These are phyloP conservation scores for Bombus affinis DNA, from an alignment of 1,140 invertebrate species.

Conservation along the genomic window DNA sequence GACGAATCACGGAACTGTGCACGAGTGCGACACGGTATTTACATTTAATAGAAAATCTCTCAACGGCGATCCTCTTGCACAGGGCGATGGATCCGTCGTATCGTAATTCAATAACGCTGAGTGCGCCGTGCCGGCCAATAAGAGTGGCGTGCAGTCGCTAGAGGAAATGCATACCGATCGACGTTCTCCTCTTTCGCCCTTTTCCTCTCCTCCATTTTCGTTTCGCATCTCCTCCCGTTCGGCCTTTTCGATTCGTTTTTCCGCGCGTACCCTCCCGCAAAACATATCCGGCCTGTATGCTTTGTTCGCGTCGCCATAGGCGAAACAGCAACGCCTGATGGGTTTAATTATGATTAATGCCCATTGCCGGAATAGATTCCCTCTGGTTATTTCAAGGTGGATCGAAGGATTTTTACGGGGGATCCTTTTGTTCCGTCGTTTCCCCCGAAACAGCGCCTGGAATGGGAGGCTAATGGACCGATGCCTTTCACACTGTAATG, in stretches of 20 bases:
- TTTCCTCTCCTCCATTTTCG: not conserved
- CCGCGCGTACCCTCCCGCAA: not conserved
- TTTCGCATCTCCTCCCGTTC: no score
- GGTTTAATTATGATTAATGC: slow-evolving; percentile 34
- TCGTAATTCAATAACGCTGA: slow-evolving; percentile 49
- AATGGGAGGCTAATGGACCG: not conserved
- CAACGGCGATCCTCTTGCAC: slow-evolving; percentile 25
- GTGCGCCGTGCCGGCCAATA: slow-evolving; percentile 50
- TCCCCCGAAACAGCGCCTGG: not conserved
- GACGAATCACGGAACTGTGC: not conserved
- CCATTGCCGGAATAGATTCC: not conserved
- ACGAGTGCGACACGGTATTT: slow-evolving; percentile 25
- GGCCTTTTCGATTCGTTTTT: not conserved
- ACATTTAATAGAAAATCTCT: slow-evolving; percentile 58
- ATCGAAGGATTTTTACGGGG: slow-evolving; percentile 1
- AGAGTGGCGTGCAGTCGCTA: slow-evolving; percentile 17
- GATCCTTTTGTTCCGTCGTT: slow-evolving; percentile 14
- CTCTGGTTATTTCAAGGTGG: not conserved
- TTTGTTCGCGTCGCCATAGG: slow-evolving; percentile 1
- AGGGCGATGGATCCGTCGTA: slow-evolving; percentile 42
- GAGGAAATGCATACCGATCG: slow-evolving; percentile 15
- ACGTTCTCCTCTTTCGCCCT: not conserved
- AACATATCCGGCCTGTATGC: not conserved
- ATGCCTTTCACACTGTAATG: slow-evolving; percentile 6
- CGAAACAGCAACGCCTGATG: not conserved